Base-by-base conservation (phyloP, 37 sponge, comb jelly and placozoan species). In the Spongilla lacustris region DNA sequence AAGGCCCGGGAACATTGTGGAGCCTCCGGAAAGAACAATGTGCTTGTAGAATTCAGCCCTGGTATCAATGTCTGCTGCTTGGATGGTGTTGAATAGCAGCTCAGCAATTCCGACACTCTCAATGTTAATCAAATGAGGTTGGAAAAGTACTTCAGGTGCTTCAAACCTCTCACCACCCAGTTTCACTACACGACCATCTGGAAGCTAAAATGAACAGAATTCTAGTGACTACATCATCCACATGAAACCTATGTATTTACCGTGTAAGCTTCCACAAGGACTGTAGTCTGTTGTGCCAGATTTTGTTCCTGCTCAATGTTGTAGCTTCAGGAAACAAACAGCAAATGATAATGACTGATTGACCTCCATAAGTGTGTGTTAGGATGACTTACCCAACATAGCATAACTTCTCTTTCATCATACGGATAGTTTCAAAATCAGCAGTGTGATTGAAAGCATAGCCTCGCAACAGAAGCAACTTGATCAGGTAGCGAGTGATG, bases 401-500 rank as follows among this genome's bases (percentile, higher is more conserved):
- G 81, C 99, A 99, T 21, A 99, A 85, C 78, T 93, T 97, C 84
- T 99, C 99, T 89, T 99, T 99, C 96, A 99, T 99, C 96, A 97
- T 97, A 13, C 99, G 87, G 22, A 99, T 96, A 12, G 99, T 99
- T 88, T 99, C 99, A 85, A 97, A 99, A 80, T 99, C 99, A 67
- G 99, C 99, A 9, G 97, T 92, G 90, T 99, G 99, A 83, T 99
- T 99, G 92, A 99, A 99, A 2, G 99, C 99, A 71, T 99, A 99
- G 35, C 99, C 99, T 69, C 99, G 83, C 50, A 99, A 84, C 2
- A 99, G 85, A 41, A 99, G 86, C 50, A 99, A 87, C 90, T 99
- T 99, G 84, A 99, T 97, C 30, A 99, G 89, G 82, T 97, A 97
- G 30, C 91, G 89, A 13, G 99, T 99, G 86, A 99, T 94, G 84